Evolutionary conservation across 2,113 vertebrate species (phyloP).

Genomic region (Isurus oxyrinchus): DNA sequence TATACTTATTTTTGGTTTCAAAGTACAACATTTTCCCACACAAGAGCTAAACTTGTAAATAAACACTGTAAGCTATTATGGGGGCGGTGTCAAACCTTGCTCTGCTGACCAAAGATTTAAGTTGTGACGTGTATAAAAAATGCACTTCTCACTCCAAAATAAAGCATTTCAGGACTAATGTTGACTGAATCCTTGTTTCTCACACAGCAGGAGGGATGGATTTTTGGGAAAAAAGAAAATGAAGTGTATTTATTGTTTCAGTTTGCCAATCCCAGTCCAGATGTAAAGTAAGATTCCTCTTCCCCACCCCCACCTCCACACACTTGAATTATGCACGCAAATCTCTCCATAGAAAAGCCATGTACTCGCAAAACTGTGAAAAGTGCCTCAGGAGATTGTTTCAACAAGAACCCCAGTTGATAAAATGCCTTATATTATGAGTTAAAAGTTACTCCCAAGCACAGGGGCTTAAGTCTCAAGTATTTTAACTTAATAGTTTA

Average conservation of each 20-base stretch:
- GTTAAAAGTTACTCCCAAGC: background rate
- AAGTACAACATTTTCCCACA: background rate
- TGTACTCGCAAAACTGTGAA: background rate
- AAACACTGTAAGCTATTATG: background rate
- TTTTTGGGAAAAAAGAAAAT: background rate
- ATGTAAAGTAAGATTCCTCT: background rate
- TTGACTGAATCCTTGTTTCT: background rate
- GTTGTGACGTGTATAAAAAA: background rate
- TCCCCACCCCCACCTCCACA: background rate
- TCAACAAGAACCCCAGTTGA: background rate
- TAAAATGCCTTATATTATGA: background rate
- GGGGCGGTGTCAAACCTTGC: background rate
- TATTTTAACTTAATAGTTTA: background rate
- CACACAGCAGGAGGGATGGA: background rate
- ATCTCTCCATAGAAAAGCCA: background rate
- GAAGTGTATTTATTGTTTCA: background rate
- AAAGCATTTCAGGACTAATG: background rate
- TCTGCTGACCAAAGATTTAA: background rate
- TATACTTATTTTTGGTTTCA: background rate
- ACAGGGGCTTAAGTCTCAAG: background rate
- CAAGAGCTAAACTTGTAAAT: background rate
- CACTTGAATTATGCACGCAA: background rate
- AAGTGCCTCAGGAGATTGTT: background rate
- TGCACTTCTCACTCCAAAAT: background rate
- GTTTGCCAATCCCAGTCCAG: background rate